Percentiles rank a stretch among this genome's conserved stretches.
phyloP scores from a whole-genome alignment of 2,888 invertebrate genomes.

The Cinara cedri region DNA sequence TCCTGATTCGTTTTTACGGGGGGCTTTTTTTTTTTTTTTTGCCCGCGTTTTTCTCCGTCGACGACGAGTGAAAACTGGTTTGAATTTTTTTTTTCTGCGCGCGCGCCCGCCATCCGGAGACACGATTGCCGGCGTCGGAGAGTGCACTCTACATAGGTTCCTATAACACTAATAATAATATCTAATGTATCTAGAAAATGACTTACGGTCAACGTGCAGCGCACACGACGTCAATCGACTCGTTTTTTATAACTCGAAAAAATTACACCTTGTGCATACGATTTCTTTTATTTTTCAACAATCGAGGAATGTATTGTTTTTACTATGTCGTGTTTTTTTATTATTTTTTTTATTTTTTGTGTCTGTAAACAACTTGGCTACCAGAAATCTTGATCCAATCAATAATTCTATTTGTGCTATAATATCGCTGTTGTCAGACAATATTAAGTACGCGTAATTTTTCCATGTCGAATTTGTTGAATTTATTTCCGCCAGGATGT shows the following conservation, averaged over 20 bases:
- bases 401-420: no score
- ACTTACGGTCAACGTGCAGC: conserved; percentile 27
- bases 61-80: background rate
- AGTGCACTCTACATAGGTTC: background rate
- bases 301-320: no score
- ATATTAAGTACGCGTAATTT: no score
- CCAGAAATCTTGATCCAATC: no score
- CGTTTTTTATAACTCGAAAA: conserved; percentile 7
- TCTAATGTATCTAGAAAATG: background rate
- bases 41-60: background rate
- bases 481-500: no score
- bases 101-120: background rate
- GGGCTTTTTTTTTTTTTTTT: background rate
- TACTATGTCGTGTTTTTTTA: no score
- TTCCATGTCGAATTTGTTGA: no score
- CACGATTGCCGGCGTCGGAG: background rate
- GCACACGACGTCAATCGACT: conserved; percentile 31
- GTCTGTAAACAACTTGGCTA: no score
- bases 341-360: background rate
- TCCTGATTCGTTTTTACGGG: conserved; percentile 17
- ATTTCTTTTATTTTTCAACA: no score
- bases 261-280: conserved; percentile 6
- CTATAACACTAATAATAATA: no score
- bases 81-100: background rate
- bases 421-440: no score